Evolutionary conservation across 1,140 invertebrate species (phyloP), one percentile per base, ranked within the genome.

Genomic region (Adoxophyes honmai): DNA sequence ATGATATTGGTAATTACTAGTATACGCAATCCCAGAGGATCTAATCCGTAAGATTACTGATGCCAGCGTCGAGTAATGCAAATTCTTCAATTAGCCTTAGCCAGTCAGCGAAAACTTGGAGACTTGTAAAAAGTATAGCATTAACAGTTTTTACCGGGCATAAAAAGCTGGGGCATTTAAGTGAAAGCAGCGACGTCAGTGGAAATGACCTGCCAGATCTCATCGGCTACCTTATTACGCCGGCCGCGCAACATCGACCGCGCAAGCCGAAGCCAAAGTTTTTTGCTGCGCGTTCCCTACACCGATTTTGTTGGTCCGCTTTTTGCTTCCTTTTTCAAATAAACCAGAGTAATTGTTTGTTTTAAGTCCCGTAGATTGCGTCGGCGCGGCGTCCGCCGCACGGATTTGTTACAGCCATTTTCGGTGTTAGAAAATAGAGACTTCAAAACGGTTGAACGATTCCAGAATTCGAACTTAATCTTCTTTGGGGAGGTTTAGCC

Each of bases 301-400:
- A 78, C 62, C 79, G 72, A 85, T 82, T 84, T 81, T 78, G 85
- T 85, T 85, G 84, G 76, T 78, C 67, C 55, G 59, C 66, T 88
- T 84, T 85, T 88, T 86, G 74, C 70, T 78, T 64, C 64, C 68
- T 75, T 79, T 81, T 82, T 75, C 79, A 84, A 87, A 85, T 78
- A 85, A 83, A 83, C 69, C 75, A 60, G 76, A 82, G 80, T 88
- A 86, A 88, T 86, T 88, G 82, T 88, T 88, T 88, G 85, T 88
- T 88, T 86, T 88, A 86, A 82, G 68, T 70, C 67, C 59, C 65
- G 73, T 81, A 78, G 82, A 77, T 84, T 83, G 78, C 73, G 73
- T 48, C 16, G 16, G 42, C 42, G 42, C 42, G 16, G 42, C 42
- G 42, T 79, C 77, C 73, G 70, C 73, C 64, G 75, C 57, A 68